These are phyloP conservation scores for Alectura lathami DNA, from an alignment of 2,113 vertebrate genomes.

Conservation along the genomic window DNA sequence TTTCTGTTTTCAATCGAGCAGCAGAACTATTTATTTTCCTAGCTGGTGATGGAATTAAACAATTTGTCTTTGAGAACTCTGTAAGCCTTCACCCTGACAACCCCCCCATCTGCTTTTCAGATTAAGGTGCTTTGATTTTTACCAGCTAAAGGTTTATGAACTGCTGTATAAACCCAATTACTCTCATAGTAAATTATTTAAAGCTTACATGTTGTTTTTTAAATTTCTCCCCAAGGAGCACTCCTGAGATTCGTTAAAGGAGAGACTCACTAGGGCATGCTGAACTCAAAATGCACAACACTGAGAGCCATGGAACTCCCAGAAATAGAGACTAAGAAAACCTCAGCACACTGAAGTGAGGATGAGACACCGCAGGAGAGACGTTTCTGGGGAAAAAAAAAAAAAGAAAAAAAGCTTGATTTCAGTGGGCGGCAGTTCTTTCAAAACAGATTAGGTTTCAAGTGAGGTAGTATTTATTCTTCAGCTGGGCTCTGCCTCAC, in stretches of 20 bases:
- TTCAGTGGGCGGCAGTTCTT: background rate
- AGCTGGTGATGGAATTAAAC: conserved; percentile 75
- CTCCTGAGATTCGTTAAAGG: conserved; percentile 31
- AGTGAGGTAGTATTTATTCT: conserved; percentile 2
- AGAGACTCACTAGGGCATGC: conserved; percentile 25
- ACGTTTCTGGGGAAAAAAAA: background rate
- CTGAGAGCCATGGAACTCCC: conserved; percentile 31
- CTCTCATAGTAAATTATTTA: conserved; percentile 76
- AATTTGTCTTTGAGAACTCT: conserved; percentile 76
- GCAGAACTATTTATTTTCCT: conserved; percentile 78
- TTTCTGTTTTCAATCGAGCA: conserved; percentile 67
- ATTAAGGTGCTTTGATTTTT: conserved; percentile 79
- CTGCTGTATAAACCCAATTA: conserved; percentile 73
- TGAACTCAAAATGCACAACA: conserved; percentile 17
- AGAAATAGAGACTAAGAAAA: background rate
- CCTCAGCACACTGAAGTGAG: background rate
- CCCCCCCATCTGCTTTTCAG: conserved; percentile 73
- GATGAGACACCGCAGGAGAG: background rate
- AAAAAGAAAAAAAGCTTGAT: accelerated
- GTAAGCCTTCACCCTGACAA: conserved; percentile 67
- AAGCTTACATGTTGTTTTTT: conserved; percentile 70
- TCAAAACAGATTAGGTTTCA: conserved; percentile 52
- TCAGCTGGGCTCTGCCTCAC: background rate
- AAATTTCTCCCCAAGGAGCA: conserved; percentile 45
- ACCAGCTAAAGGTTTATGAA: conserved; percentile 77